Base-by-base conservation (phyloP, 1,140 invertebrate species). In the Brachionus sp. region DNA sequence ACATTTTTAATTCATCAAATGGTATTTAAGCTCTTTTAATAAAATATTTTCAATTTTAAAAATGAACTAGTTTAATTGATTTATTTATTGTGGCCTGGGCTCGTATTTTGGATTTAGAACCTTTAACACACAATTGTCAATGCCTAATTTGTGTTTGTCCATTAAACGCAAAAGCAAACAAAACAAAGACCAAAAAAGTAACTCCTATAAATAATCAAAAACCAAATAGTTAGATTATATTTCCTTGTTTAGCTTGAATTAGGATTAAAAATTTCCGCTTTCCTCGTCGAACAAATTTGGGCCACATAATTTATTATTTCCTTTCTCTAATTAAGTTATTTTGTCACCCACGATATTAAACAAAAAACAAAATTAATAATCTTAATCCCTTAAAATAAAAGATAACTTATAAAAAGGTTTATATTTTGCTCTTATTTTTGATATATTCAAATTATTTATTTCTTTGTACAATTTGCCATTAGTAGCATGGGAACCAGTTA, bases 251-350 rank as follows among this genome's bases (percentile, higher is more conserved):
- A 39, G 37, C 66, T 70, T 70, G 19, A 4, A 70, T 70, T 44
- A 39, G 37, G 37, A 70, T 70, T 44, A n/a, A 70, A 19, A 13
- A 39, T 19, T 70, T 35, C 25, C 19, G 19, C 12, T 23, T 39
- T 44, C 70, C 23, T 25, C 70, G 23, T 25, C 25, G 12, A 29
- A 25, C 12, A 19, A 75, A 25, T 75, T 46, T 23, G 7, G 50
- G 16, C 50, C 50, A 57, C 50, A 46, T 25, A 46, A 46, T 25
- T 75, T 75, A 46, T 46, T 75, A 46, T 75, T 75, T 75, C 70
- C 70, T 44, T 75, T 75, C 44, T 4, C 16, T 75, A 75, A 75
- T 75, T 75, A 75, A 75, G 70, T 75, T 75, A 75, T 75, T 46
- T 75, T 75, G 70, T 75, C 70, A 75, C 70, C 70, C 70, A 70